Base-by-base conservation (phyloP, 1,140 invertebrate genomes). In the Galendromus occidentalis region DNA sequence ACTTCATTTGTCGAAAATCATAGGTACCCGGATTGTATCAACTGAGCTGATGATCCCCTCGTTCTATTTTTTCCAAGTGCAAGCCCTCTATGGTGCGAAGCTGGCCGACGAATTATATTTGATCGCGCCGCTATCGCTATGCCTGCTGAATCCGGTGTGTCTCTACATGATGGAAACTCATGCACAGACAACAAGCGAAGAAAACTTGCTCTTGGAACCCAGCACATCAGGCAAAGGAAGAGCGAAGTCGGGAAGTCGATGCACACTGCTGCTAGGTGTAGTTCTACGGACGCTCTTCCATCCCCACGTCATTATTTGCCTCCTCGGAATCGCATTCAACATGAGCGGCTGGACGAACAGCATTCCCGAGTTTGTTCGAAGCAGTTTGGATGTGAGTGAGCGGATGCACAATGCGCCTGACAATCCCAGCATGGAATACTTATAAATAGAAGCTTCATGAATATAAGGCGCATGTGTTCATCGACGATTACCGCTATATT, bases 51-150 rank as follows among this genome's bases (percentile, higher is more conserved):
- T 39, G 33, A 39, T 39, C 33, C 33, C 9, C 4, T 39, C 9
- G 51, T 59, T 20, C 14, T 29, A 59, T 59, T 59, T 17, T 59
- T 59, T n/a, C n/a, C 33, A 20, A 59, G 51, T 59, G 51, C 25
- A 59, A 25, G 25, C 25, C 51, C 22, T 59, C 14, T 59, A 20
- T 9, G 51, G 51, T 4, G 1, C 12, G 20, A 33, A 25, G 25
- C 9, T 59, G 25, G 25, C 51, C 25, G 25, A 25, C 25, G 51
- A 59, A 33, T 33, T 59, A 22, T 59, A 59, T 33, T 9, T 59
- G 22, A 59, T 59, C 20, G 51, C 51, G 9, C 51, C 22, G 51
- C 51, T 59, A 2, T 25, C 25, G 25, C 25, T 59, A 4, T 59
- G 51, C 1, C 25, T 59, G 12, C 51, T 59, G 51, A 59, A 59